Evolutionary conservation across 2,797 vertebrate genomes (phyloP).

Genomic region (Apogon talboti): DNA sequence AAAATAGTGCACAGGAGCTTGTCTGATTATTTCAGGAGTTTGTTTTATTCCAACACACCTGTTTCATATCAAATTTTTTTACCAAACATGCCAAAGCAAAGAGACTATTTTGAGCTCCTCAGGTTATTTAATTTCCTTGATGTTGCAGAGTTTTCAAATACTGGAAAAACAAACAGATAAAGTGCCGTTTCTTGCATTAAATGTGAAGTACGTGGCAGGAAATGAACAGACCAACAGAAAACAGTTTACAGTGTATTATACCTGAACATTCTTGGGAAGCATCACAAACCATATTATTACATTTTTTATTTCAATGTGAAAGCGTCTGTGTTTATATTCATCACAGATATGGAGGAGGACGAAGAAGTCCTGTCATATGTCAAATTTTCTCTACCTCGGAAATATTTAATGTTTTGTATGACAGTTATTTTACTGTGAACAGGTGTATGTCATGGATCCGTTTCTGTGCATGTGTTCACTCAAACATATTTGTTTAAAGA

Average conservation of each 20-base stretch:
- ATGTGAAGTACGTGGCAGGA: slow-evolving; percentile 7
- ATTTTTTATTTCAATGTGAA: neutral
- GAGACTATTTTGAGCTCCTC: no score
- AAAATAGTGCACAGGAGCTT: no score
- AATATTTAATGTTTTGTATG: no score
- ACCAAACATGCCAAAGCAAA: no score
- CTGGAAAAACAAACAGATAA: slow-evolving; percentile 35
- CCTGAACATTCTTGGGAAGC: neutral
- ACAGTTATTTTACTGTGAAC: no score
- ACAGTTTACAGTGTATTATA: slow-evolving; percentile 22
- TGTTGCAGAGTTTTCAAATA: neutral
- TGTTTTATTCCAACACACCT: neutral
- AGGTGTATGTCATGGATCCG: no score
- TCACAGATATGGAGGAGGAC: neutral
- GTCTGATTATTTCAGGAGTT: no score
- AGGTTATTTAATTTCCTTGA: no score
- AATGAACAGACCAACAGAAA: neutral
- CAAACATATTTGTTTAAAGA: no score
- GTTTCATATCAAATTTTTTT: neutral
- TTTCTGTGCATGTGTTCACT: no score
- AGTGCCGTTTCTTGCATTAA: slow-evolving; percentile 61
- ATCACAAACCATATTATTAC: neutral
- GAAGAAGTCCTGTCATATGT: neutral
- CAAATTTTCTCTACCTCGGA: no score
- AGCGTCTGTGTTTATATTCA: slow-evolving; percentile 4